These are phyloP conservation scores for Coracopsis vasa DNA, from an alignment of 2,113 vertebrate genomes.

Conservation along the genomic window DNA sequence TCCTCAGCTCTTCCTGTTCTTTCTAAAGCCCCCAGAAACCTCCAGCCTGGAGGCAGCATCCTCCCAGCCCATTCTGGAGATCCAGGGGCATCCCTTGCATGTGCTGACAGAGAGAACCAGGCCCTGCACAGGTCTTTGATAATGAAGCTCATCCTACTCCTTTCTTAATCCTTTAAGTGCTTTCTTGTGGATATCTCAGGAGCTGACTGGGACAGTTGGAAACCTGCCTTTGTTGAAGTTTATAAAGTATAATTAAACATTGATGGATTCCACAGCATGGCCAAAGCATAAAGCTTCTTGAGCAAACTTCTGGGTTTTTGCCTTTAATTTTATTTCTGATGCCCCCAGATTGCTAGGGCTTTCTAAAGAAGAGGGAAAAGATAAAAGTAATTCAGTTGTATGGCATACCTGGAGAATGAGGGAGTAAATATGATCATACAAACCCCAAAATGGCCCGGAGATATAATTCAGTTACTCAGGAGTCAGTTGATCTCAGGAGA, in stretches of 20 bases:
- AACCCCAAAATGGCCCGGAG: not conserved
- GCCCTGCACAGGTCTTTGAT: not conserved
- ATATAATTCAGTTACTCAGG: not conserved
- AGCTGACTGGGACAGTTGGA: not conserved
- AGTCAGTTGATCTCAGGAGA: slow-evolving; percentile 12
- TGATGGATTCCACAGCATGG: not conserved
- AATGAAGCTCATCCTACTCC: not conserved
- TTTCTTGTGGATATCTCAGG: slow-evolving; percentile 47
- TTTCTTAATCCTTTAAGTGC: slow-evolving; percentile 31
- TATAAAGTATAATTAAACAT: slow-evolving; percentile 44
- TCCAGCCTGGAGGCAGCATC: not conserved
- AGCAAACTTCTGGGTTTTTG: not conserved
- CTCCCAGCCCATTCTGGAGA: not conserved
- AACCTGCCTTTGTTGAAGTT: slow-evolving; percentile 7
- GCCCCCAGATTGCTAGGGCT: not conserved
- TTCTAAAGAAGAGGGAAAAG: not conserved
- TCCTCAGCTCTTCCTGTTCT: not conserved
- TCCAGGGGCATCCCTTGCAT: not conserved
- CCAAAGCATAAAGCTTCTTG: not conserved
- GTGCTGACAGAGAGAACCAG: not conserved
- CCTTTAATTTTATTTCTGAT: slow-evolving; percentile 2
- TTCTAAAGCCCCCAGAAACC: not conserved
- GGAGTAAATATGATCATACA: slow-evolving; percentile 5
- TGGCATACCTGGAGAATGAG: not conserved
- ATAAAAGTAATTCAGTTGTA: not conserved